phyloP scores from a whole-genome alignment of 2,888 invertebrate species.

The Chelonus formosanus region DNA sequence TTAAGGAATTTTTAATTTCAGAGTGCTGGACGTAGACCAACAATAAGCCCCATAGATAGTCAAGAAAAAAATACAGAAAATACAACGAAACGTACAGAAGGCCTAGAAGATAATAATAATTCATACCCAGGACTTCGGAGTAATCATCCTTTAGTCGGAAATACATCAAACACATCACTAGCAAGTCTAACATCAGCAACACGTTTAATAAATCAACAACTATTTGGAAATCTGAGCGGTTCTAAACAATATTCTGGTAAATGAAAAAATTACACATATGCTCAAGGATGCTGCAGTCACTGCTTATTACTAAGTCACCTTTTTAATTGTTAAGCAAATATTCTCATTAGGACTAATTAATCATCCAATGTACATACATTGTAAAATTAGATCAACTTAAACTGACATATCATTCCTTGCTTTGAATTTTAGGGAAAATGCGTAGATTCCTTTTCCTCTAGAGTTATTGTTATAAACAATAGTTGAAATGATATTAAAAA shows the following conservation, averaged over 20 bases:
- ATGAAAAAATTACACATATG: slow-evolving; percentile 43
- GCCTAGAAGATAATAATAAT: slow-evolving; percentile 55
- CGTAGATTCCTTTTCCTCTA: slow-evolving; percentile 11
- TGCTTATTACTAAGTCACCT: slow-evolving; percentile 19
- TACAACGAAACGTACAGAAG: slow-evolving; percentile 35
- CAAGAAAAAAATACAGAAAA: slow-evolving; percentile 30
- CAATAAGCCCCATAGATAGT: slow-evolving; percentile 45
- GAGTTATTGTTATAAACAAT: slow-evolving; percentile 17
- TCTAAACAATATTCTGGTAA: slow-evolving; percentile 64
- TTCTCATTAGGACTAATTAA: slow-evolving; percentile 19
- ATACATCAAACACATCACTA: slow-evolving; percentile 65
- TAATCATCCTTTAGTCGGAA: slow-evolving; percentile 47
- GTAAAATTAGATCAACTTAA: slow-evolving; percentile 27
- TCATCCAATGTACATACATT: slow-evolving; percentile 25
- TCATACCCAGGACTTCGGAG: slow-evolving; percentile 66
- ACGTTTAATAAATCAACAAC: slow-evolving; percentile 77
- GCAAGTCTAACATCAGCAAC: slow-evolving; percentile 77
- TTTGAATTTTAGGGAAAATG: slow-evolving; percentile 31
- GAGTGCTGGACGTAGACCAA: slow-evolving; percentile 56
- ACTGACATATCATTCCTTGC: slow-evolving; percentile 35
- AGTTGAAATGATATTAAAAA: slow-evolving; percentile 7
- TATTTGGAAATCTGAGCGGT: slow-evolving; percentile 71
- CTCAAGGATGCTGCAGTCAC: slow-evolving; percentile 22
- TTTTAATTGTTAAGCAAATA: slow-evolving; percentile 12
- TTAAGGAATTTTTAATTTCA: slow-evolving; percentile 41